phyloP scores from a whole-genome alignment of 2,888 invertebrate species.

The Drosophila fulvimacula region DNA sequence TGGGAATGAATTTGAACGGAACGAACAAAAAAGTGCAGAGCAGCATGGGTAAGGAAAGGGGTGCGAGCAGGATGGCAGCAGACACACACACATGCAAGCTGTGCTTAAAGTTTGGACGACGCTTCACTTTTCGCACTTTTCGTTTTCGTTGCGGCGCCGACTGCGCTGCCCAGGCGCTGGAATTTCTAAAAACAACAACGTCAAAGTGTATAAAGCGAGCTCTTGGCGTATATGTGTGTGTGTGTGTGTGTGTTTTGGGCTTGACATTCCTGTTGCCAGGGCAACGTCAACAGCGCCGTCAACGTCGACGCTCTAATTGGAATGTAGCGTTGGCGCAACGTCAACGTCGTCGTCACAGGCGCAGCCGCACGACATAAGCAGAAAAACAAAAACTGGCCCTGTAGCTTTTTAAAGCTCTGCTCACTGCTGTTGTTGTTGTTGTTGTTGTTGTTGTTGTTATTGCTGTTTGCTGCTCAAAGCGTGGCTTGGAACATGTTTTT shows the following conservation, averaged over 20 bases:
- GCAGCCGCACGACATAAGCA: conserved; percentile 42
- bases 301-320: conserved; percentile 55
- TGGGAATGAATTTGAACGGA: conserved; percentile 27
- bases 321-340: conserved; percentile 61
- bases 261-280: conserved; percentile 71
- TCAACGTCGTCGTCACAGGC: conserved; percentile 41
- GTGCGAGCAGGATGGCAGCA: conserved; percentile 4
- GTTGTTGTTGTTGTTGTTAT: conserved; percentile 25
- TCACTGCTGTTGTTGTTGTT: conserved; percentile 19
- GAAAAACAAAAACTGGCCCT: conserved; percentile 50
- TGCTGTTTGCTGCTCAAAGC: conserved; percentile 41
- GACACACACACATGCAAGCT: conserved; percentile 8
- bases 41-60: not conserved
- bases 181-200: conserved; percentile 58
- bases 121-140: conserved; percentile 80
- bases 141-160: conserved; percentile 67
- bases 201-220: conserved; percentile 24
- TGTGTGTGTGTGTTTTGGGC: conserved; percentile 25
- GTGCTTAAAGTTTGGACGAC: conserved; percentile 53
- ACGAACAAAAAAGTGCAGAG: conserved; percentile 17
- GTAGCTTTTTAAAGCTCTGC: conserved; percentile 67
- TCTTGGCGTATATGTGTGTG: conserved; percentile 5
- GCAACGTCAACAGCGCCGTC: conserved; percentile 40
- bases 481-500: conserved; percentile 69
- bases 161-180: conserved; percentile 45